These are phyloP conservation scores for Stenopsyche tienmushanensis DNA, from an alignment of 1,140 invertebrate species.

Conservation along the genomic window DNA sequence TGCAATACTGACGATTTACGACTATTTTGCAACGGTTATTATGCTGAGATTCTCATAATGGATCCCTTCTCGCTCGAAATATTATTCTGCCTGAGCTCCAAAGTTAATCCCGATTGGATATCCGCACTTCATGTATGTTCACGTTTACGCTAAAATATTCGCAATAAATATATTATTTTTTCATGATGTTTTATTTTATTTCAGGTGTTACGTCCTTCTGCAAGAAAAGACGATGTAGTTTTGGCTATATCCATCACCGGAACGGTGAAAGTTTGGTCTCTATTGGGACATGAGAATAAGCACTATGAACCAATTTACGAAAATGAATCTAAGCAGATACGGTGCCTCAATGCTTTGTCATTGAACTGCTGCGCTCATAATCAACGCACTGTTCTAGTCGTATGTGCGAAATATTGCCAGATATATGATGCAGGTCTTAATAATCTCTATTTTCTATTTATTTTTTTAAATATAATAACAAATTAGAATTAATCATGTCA, in stretches of 20 bases:
- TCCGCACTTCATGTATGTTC: constrained; percentile 82
- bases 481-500: neutral
- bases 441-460: neutral
- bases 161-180: neutral
- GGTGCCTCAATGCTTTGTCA: constrained; percentile 89
- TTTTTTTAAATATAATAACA: neutral
- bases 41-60: constrained; percentile 96
- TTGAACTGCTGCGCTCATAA: constrained; percentile 94
- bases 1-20: constrained; percentile 75
- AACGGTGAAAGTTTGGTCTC: constrained; percentile 97
- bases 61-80: constrained; percentile 95
- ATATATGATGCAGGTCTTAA: constrained; percentile 71
- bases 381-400: constrained; percentile 93
- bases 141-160: neutral
- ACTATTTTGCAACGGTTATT: constrained; percentile 94
- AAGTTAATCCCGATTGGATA: constrained; percentile 98
- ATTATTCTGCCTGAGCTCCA: constrained; percentile 87
- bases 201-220: constrained; percentile 77
- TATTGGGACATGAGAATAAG: constrained; percentile 85
- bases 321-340: constrained; percentile 97
- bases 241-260: constrained; percentile 95
- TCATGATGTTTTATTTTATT: constrained; percentile 30
- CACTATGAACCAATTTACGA: constrained; percentile 89
- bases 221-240: constrained; percentile 94
- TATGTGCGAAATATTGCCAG: constrained; percentile 97